Conservation (phyloP, 2,797 vertebrate genomes). For the Neosilurus mollespiculum region DNA sequence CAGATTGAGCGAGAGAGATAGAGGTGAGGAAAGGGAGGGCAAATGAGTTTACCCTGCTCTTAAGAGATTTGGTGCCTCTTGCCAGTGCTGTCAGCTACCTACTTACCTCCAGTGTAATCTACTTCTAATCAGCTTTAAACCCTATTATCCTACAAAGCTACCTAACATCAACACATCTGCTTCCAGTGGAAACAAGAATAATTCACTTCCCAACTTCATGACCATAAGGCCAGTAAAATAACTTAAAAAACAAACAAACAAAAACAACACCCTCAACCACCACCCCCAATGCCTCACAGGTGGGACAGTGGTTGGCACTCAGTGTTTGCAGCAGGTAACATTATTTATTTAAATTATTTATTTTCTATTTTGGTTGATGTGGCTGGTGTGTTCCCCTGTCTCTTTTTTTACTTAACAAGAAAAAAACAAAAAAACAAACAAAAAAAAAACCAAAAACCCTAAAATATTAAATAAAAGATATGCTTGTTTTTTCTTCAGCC, state of each 20-base stretch:
- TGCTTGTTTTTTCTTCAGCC: too few species aligned
- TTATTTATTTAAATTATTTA: too few species aligned
- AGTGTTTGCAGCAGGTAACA: neutral
- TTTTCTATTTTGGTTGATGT: too few species aligned
- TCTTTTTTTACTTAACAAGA: too few species aligned
- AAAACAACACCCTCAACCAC: neutral
- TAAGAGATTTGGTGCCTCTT: neutral
- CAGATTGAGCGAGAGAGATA: neutral
- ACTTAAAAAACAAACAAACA: too few species aligned
- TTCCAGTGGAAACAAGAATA: neutral
- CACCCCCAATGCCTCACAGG: neutral
- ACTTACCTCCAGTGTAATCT: neutral
- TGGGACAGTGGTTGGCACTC: neutral
- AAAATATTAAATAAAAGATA: too few species aligned
- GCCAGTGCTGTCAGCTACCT: neutral
- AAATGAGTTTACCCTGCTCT: neutral
- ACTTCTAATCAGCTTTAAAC: neutral
- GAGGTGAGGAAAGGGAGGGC: neutral
- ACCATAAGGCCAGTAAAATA: neutral
- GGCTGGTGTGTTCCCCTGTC: too few species aligned
- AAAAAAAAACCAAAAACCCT: too few species aligned
- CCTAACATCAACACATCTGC: neutral
- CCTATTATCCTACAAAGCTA: neutral
- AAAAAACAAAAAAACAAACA: too few species aligned
- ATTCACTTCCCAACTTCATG: neutral